Percentiles rank a stretch among this genome's conserved stretches.
Evolutionary conservation across 2,113 vertebrate genomes (phyloP).

Genomic region (Megaleporinus macrocephalus): DNA sequence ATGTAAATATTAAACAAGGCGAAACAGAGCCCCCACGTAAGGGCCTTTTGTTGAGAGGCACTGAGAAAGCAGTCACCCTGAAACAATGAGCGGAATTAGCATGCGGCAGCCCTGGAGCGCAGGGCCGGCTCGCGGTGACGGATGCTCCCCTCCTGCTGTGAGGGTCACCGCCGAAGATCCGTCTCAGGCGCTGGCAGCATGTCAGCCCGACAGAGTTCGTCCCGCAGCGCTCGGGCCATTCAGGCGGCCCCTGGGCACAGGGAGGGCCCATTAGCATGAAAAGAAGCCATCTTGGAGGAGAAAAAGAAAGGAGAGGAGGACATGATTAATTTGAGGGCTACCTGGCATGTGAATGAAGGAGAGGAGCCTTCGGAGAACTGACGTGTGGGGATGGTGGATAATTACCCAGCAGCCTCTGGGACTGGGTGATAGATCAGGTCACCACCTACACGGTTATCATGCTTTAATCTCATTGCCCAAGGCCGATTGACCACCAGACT

Average conservation of each 20-base stretch:
- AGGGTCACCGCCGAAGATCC: conserved; percentile 76
- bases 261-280: conserved; percentile 82
- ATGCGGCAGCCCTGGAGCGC: conserved; percentile 77
- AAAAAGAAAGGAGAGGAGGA: conserved; percentile 11
- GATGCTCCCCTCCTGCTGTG: conserved; percentile 81
- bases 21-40: conserved; percentile 74
- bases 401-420: conserved; percentile 80
- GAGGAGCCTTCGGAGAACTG: conserved; percentile 74
- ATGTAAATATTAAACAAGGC: conserved; percentile 82
- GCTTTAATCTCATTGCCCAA: conserved; percentile 2
- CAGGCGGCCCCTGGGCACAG: conserved; percentile 69
- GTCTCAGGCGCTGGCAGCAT: conserved; percentile 76
- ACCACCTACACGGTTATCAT: conserved; percentile 36
- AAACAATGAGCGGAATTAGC: conserved; percentile 89
- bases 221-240: conserved; percentile 71
- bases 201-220: conserved; percentile 75
- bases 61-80: conserved; percentile 85
- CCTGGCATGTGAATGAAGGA: conserved; percentile 81
- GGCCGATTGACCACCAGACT: not conserved
- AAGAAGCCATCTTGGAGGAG: conserved; percentile 75
- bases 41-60: conserved; percentile 83
- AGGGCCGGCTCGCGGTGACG: conserved; percentile 69
- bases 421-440: conserved; percentile 35
- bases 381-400: conserved; percentile 82
- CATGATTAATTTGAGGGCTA: conserved; percentile 86